phyloP scores from a whole-genome alignment of 2,113 vertebrate genomes.

The Tricholaema leucomelas region DNA sequence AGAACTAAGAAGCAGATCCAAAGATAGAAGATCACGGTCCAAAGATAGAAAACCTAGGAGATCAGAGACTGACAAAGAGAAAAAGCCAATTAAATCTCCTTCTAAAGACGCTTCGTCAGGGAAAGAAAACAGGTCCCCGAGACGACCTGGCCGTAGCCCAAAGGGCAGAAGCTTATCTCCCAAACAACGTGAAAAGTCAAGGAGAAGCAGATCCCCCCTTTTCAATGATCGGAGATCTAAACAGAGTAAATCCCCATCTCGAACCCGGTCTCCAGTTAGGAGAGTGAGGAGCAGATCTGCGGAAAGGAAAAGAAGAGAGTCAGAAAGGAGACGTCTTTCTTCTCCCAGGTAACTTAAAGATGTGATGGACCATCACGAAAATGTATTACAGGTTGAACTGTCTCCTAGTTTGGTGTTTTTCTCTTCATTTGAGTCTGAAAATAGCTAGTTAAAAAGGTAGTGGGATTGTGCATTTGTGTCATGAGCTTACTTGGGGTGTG shows the following conservation, averaged over 20 bases:
- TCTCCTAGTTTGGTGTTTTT: not conserved
- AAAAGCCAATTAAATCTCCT: conserved; percentile 91
- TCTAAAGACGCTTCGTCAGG: conserved; percentile 96
- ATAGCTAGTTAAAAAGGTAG: not conserved
- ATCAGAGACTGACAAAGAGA: conserved; percentile 86
- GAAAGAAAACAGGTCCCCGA: conserved; percentile 95
- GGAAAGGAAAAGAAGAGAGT: conserved; percentile 87
- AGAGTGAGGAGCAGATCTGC: conserved; percentile 89
- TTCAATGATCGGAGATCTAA: conserved; percentile 81
- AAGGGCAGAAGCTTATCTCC: conserved; percentile 89
- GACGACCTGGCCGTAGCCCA: conserved; percentile 80
- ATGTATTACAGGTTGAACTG: rapidly evolving
- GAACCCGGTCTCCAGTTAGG: conserved; percentile 82
- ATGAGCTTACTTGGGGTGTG: not conserved
- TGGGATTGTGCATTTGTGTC: not conserved
- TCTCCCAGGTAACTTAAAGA: conserved; percentile 82
- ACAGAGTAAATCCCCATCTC: conserved; percentile 87
- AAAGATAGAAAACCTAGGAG: conserved; percentile 84
- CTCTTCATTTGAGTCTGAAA: not conserved
- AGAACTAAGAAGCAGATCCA: conserved; percentile 79
- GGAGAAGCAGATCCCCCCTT: conserved; percentile 79
- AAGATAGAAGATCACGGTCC: conserved; percentile 83
- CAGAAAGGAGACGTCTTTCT: conserved; percentile 86
- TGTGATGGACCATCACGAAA: not conserved
- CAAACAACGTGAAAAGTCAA: conserved; percentile 81